phyloP scores from a whole-genome alignment of 2,888 invertebrate species.

The Perithous albicinctus region DNA sequence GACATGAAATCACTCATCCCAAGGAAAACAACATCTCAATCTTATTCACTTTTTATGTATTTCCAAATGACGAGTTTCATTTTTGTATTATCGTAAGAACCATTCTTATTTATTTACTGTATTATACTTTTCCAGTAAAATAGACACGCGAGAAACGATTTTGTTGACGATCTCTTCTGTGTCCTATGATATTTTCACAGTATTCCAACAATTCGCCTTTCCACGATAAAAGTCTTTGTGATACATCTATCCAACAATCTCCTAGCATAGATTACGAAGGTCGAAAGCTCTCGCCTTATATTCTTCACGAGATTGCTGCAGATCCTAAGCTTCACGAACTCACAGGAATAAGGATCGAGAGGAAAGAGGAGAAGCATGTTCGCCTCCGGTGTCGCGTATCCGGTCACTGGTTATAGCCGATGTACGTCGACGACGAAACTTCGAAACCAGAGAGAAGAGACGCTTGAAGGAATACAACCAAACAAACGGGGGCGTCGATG shows the following conservation, averaged over 20 bases:
- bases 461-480: neutral
- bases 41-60: no score
- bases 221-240: neutral
- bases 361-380: neutral
- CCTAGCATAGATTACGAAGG: neutral
- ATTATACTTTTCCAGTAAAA: no score
- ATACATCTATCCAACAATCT: neutral
- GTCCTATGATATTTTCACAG: slow-evolving; percentile 39
- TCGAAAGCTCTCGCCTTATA: slow-evolving; percentile 10
- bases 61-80: no score
- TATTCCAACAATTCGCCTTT: slow-evolving; percentile 12
- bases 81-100: no score
- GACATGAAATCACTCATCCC: no score
- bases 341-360: neutral
- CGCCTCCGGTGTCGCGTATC: slow-evolving; percentile 3
- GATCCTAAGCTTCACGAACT: neutral
- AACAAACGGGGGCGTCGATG: neutral
- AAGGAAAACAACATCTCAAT: no score
- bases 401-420: slow-evolving; percentile 15
- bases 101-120: no score
- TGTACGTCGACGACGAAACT: slow-evolving; percentile 1
- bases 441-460: neutral
- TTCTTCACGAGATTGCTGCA: slow-evolving; percentile 4
- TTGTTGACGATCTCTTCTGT: slow-evolving; percentile 19
- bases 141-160: neutral